Conservation (phyloP, 2,113 vertebrate species). For the Beaufortia kweichowensis region DNA sequence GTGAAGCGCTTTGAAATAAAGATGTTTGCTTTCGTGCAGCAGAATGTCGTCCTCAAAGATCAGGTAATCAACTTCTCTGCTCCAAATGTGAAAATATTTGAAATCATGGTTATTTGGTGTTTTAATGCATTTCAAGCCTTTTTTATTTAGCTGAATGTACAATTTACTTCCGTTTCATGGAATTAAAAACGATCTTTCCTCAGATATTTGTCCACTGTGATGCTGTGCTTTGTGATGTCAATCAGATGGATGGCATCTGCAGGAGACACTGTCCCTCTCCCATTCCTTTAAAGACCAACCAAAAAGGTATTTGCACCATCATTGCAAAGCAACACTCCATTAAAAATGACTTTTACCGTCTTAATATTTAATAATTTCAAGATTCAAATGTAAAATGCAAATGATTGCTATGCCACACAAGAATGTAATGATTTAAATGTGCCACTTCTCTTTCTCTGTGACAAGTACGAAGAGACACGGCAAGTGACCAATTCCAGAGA, state of each 20-base stretch:
- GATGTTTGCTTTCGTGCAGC: constrained; percentile 67
- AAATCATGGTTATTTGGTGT: too few species aligned
- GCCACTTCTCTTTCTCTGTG: background rate
- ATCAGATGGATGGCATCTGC: constrained; percentile 57
- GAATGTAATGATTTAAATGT: too few species aligned
- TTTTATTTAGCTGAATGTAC: too few species aligned
- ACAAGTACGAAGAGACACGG: constrained; percentile 9
- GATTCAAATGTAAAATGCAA: too few species aligned
- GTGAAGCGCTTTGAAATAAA: constrained; percentile 71
- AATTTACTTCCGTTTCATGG: too few species aligned
- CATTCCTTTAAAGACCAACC: background rate
- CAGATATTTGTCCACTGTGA: constrained; percentile 76
- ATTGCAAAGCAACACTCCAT: too few species aligned
- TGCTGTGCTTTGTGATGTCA: constrained; percentile 68
- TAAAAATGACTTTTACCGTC: background rate
- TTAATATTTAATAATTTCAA: too few species aligned
- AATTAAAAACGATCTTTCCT: background rate
- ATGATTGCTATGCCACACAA: too few species aligned
- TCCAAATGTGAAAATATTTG: too few species aligned
- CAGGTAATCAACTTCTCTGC: constrained; percentile 55
- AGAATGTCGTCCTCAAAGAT: constrained; percentile 34
- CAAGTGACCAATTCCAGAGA: background rate
- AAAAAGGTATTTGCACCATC: constrained; percentile 27
- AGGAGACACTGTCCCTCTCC: constrained; percentile 59
- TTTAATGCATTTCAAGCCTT: too few species aligned